Evolutionary conservation across 92 coral and sea anemone species (phyloP).

Genomic region (Metridium senile): DNA sequence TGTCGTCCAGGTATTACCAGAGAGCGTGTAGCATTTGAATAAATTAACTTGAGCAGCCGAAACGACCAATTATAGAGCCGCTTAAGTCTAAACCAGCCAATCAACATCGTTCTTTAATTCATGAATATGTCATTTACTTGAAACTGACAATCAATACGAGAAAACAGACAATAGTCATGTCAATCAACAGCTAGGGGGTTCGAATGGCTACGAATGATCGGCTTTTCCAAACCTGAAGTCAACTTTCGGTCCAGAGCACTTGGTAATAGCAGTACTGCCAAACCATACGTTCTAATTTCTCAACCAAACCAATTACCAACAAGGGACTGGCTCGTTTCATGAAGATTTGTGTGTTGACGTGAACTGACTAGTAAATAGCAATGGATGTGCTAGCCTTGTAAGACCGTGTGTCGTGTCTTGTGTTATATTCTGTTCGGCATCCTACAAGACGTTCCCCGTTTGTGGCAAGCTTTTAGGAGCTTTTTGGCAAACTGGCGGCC

Average conservation of each 20-base stretch:
- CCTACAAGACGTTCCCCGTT: slow-evolving; percentile 46
- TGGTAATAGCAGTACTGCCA: slow-evolving; percentile 1
- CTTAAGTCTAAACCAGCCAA: slow-evolving; percentile 19
- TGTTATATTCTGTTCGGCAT: slow-evolving; percentile 64
- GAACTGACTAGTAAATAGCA: background rate
- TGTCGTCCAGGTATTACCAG: slow-evolving; percentile 47
- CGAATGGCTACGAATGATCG: slow-evolving; percentile 33
- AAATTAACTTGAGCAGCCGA: slow-evolving; percentile 67
- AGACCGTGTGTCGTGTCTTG: slow-evolving; percentile 20
- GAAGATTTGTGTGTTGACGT: slow-evolving; percentile 3
- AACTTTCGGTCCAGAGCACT: slow-evolving; percentile 34
- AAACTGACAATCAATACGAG: slow-evolving; percentile 47
- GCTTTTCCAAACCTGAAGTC: slow-evolving; percentile 51
- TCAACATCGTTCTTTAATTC: slow-evolving; percentile 10
- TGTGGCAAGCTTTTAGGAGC: slow-evolving; percentile 51
- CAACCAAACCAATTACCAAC: background rate
- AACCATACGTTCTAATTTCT: background rate
- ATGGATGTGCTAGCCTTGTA: slow-evolving; percentile 26
- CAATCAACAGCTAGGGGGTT: slow-evolving; percentile 43
- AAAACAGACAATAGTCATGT: slow-evolving; percentile 43
- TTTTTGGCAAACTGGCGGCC: slow-evolving; percentile 81
- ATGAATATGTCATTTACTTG: slow-evolving; percentile 43
- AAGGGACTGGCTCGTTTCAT: background rate
- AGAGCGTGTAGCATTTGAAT: slow-evolving; percentile 77
- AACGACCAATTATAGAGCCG: slow-evolving; percentile 33